These are phyloP conservation scores for Zootermopsis nevadensis DNA, from an alignment of 2,888 invertebrate species.

Conservation along the genomic window DNA sequence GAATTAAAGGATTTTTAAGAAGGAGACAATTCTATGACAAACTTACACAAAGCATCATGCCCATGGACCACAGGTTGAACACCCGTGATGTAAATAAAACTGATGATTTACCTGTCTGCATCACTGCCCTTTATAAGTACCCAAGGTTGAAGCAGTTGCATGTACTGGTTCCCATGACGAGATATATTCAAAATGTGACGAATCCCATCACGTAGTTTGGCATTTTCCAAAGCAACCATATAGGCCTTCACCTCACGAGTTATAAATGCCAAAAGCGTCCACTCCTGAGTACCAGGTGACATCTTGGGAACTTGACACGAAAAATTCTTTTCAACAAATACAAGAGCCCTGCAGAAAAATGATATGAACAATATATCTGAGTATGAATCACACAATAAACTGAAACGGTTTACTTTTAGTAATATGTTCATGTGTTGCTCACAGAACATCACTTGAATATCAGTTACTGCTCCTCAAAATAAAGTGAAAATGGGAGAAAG, in stretches of 20 bases:
- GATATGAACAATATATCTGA: background rate
- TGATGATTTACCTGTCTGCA: constrained; percentile 76
- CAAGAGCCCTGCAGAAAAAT: constrained; percentile 74
- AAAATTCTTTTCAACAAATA: constrained; percentile 89
- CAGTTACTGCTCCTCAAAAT: too few species aligned
- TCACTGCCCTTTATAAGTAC: constrained; percentile 86
- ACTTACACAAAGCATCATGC: too few species aligned
- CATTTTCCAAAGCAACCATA: constrained; percentile 78
- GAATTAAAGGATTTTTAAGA: too few species aligned
- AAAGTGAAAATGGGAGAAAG: too few species aligned
- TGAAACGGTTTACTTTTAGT: too few species aligned
- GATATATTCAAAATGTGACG: constrained; percentile 88
- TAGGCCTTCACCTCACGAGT: constrained; percentile 83
- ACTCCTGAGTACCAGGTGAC: constrained; percentile 73
- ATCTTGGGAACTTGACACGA: constrained; percentile 75
- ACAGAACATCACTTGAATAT: too few species aligned
- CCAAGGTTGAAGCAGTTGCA: constrained; percentile 97
- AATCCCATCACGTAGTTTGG: constrained; percentile 86
- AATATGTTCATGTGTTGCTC: too few species aligned
- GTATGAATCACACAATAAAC: too few species aligned
- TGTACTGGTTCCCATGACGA: constrained; percentile 94
- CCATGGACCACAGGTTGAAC: too few species aligned
- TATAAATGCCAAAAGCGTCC: constrained; percentile 78
- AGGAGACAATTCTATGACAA: too few species aligned
- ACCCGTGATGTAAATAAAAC: too few species aligned